Conservation (phyloP, 2,797 vertebrate species). For the Carduelis carduelis region DNA sequence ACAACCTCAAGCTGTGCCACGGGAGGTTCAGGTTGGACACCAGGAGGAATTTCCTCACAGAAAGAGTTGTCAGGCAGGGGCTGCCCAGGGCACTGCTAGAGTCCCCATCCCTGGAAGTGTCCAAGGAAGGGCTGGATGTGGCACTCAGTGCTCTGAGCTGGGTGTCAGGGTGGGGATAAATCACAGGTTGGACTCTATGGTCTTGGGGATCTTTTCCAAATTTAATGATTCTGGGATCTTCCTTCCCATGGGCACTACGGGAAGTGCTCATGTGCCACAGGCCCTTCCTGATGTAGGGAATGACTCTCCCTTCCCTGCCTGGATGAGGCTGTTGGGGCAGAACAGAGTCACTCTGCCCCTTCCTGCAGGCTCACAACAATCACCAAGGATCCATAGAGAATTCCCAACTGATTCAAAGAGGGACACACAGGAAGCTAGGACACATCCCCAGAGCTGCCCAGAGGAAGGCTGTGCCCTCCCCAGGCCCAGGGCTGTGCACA, state of each 20-base stretch:
- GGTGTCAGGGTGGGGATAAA: background rate
- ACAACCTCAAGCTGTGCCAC: background rate
- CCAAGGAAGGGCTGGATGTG: fast-evolving
- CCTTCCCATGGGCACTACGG: background rate
- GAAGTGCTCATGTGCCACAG: background rate
- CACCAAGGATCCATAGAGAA: background rate
- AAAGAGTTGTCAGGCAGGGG: background rate
- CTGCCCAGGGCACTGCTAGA: background rate
- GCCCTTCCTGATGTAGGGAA: background rate
- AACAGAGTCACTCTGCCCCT: background rate
- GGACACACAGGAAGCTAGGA: background rate
- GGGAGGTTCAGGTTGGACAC: background rate
- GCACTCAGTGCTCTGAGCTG: background rate
- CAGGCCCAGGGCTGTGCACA: background rate
- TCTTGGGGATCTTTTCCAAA: background rate
- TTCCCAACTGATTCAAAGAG: background rate
- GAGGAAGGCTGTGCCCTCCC: background rate
- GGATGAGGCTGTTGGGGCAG: background rate
- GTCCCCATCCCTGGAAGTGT: background rate
- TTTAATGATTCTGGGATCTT: background rate
- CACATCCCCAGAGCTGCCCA: background rate
- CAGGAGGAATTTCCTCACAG: background rate
- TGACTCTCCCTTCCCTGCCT: background rate
- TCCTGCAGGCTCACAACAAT: background rate
- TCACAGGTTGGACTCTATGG: fast-evolving